phyloP scores from a whole-genome alignment of 53 echinoderm and acorn worm genomes.

The Henricia sp. region DNA sequence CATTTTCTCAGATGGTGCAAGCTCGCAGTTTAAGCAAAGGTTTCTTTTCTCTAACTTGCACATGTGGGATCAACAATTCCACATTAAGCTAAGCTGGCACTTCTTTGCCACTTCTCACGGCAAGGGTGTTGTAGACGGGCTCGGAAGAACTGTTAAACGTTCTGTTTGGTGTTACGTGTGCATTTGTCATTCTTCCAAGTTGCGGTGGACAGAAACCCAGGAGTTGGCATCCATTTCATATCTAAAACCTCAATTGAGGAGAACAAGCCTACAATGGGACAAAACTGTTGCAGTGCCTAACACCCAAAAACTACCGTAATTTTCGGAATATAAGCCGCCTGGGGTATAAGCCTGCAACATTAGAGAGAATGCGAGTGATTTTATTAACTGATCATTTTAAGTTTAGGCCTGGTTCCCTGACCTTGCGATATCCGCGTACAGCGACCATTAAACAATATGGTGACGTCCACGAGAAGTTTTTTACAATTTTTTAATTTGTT shows the following conservation, averaged over 20 bases:
- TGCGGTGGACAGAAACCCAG: background rate
- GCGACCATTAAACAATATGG: no score
- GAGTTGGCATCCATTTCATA: background rate
- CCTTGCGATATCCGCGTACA: no score
- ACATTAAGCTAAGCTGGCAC: conserved; percentile 37
- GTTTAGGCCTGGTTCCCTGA: no score
- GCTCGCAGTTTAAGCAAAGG: conserved; percentile 42
- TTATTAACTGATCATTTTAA: no score
- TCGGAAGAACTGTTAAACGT: conserved; percentile 22
- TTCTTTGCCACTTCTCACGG: conserved; percentile 63
- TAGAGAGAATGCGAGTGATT: no score
- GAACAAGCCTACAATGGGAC: background rate
- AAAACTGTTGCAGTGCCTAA: conserved; percentile 6
- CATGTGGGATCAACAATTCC: conserved; percentile 38
- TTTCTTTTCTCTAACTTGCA: conserved; percentile 54
- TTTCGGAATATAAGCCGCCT: no score
- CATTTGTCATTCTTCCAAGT: background rate
- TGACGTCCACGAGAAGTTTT: no score
- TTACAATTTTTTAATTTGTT: no score
- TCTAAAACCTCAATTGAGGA: background rate
- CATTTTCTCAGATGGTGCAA: conserved; percentile 54
- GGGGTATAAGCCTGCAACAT: no score
- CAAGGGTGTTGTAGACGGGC: conserved; percentile 36
- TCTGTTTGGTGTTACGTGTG: background rate
- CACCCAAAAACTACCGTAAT: conserved; percentile 11